These are phyloP conservation scores for Tyrophagus putrescentiae DNA, from an alignment of 1,140 invertebrate species.

Conservation along the genomic window DNA sequence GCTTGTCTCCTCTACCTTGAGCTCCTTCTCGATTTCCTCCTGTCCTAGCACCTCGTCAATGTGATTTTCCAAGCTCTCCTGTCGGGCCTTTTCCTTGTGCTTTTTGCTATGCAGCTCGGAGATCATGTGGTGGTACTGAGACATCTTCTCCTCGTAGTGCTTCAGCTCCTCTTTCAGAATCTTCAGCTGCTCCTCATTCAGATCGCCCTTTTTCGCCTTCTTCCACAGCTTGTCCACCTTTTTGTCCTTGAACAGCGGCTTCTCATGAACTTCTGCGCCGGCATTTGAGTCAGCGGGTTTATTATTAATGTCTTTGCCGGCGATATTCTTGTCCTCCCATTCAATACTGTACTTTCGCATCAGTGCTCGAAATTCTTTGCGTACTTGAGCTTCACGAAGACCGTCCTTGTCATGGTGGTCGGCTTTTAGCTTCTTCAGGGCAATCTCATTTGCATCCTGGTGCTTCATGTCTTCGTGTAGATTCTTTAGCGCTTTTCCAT, in stretches of 20 bases:
- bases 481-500: conserved; percentile 64
- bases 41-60: conserved; percentile 25
- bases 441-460: conserved; percentile 78
- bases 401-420: conserved; percentile 74
- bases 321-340: conserved; percentile 55
- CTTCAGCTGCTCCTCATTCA: conserved; percentile 54
- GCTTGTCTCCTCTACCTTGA: conserved; percentile 21
- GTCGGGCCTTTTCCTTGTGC: background rate
- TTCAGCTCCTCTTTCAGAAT: conserved; percentile 72
- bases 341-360: conserved; percentile 63
- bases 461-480: conserved; percentile 72
- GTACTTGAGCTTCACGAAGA: conserved; percentile 59
- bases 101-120: conserved; percentile 40
- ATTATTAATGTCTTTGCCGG: conserved; percentile 46
- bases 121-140: conserved; percentile 67
- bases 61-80: conserved; percentile 28
- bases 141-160: conserved; percentile 81
- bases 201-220: conserved; percentile 63
- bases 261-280: conserved; percentile 47
- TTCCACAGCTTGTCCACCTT: conserved; percentile 77
- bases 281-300: conserved; percentile 56
- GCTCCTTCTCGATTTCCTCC: conserved; percentile 15
- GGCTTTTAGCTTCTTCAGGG: conserved; percentile 58
- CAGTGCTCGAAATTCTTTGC: conserved; percentile 62
- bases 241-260: conserved; percentile 69